phyloP scores from a whole-genome alignment of 1,140 invertebrate genomes.

The Pseudomyrmex sp. region DNA sequence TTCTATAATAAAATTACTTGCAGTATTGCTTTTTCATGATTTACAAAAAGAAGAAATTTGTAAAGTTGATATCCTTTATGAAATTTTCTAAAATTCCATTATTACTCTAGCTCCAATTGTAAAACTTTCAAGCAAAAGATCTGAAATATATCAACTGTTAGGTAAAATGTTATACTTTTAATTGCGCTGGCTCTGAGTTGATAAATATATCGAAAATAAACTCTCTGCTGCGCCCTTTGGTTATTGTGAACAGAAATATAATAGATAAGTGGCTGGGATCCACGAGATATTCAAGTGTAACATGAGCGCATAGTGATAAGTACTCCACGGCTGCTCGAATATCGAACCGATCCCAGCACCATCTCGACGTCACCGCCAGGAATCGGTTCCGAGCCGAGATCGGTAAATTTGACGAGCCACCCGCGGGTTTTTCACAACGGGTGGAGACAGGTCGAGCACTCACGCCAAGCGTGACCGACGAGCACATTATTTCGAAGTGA shows the following conservation, averaged over 20 bases:
- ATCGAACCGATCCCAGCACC: constrained; percentile 70
- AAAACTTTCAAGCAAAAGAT: no score
- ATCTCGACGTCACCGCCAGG: constrained; percentile 70
- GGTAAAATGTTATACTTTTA: no score
- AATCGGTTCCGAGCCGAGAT: constrained; percentile 68
- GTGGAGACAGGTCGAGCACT: constrained; percentile 33
- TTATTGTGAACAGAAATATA: no score
- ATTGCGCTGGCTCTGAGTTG: no score
- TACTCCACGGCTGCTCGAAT: constrained; percentile 21
- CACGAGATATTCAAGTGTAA: background rate
- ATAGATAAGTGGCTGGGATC: no score
- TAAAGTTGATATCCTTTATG: background rate
- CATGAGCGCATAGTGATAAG: background rate
- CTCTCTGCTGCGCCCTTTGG: no score
- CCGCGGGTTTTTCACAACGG: constrained; percentile 29
- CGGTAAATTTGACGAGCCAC: constrained; percentile 73
- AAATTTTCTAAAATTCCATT: background rate
- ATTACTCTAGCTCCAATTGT: no score
- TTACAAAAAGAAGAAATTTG: no score
- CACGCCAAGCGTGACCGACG: constrained; percentile 47
- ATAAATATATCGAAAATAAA: no score
- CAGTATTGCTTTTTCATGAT: background rate
- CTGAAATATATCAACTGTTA: no score
- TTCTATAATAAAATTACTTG: background rate
- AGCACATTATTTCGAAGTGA: constrained; percentile 22